phyloP scores from a whole-genome alignment of 2,888 invertebrate genomes.

The Pilophorus perplexus region DNA sequence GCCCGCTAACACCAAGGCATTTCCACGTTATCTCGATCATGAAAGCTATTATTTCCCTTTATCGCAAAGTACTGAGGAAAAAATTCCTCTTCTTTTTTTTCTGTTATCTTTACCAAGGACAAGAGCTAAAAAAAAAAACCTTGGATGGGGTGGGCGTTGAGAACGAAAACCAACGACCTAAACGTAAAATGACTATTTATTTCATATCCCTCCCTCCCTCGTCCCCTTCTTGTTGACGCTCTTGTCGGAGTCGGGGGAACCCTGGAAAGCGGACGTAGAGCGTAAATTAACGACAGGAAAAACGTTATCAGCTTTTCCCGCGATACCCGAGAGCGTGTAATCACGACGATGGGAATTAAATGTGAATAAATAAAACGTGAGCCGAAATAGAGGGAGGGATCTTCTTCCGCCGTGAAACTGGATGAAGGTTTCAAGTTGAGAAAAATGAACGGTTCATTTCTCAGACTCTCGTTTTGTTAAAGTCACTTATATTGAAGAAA shows the following conservation, averaged over 20 bases:
- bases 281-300: constrained; percentile 18
- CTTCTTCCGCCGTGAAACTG: background rate
- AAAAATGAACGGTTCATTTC: no score
- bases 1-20: no score
- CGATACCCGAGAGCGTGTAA: constrained; percentile 13
- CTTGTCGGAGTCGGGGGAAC: background rate
- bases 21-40: constrained; percentile 28
- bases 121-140: background rate
- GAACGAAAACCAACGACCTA: no score
- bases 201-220: constrained; percentile 9
- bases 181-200: constrained; percentile 23
- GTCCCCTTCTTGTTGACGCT: no score
- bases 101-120: constrained; percentile 4
- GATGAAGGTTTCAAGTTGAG: background rate
- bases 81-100: constrained; percentile 5
- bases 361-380: constrained; percentile 2
- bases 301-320: constrained; percentile 9
- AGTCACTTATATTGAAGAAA: no score
- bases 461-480: no score
- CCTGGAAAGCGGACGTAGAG: background rate
- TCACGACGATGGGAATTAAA: background rate
- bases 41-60: constrained; percentile 28
- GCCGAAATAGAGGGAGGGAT: background rate
- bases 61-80: constrained; percentile 1
- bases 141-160: background rate